Base-by-base conservation (phyloP, 2,888 invertebrate species). In the Aporophyla nigra region DNA sequence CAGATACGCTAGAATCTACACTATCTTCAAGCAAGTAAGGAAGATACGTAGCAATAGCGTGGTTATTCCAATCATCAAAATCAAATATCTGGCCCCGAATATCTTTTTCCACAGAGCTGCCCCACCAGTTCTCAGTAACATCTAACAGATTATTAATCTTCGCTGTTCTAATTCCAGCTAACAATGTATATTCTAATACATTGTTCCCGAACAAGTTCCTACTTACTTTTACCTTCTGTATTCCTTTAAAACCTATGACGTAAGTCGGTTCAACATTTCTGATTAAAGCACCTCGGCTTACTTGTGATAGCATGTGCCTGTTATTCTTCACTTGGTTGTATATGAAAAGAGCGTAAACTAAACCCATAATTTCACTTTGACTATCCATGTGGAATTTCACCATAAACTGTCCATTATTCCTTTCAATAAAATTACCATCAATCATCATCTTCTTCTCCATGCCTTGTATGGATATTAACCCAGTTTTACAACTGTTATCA, bases 21-120 rank as follows among this genome's bases (percentile, higher is more conserved):
- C 97, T 97, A 85, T 98, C 98, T 91, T 98, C 98, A 0, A 98
- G 97, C 76, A 99, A 97, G 93, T 98, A 99, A 0, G 99, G 99
- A 73, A 98, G 97, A 93, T 98, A 99, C 21, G 98, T 97, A 0
- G 99, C 99, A 71, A 99, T 97, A 0, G 99, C 99, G 93, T 99
- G 99, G 93, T 99, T 99, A 93, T 99, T 99, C 99, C 99, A 99
- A 93, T 99, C 99, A 93, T 99, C 99, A 94, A 99, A 99, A 95
- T 99, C 99, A 92, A 99, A 99, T 89, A 99, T 99, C 91, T 98
- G 97, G 70, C 97, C 97, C 87, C 98, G 97, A 72, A 99, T 99
- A 74, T 97, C 97, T 9, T 95, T 96, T 71, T 98, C 98, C 73
- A 98, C 97, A 0, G 96, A 96, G 5, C 98, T 98, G 19, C 99